These are phyloP conservation scores for Stenodera caucasica DNA, from an alignment of 2,888 invertebrate genomes.

Conservation along the genomic window DNA sequence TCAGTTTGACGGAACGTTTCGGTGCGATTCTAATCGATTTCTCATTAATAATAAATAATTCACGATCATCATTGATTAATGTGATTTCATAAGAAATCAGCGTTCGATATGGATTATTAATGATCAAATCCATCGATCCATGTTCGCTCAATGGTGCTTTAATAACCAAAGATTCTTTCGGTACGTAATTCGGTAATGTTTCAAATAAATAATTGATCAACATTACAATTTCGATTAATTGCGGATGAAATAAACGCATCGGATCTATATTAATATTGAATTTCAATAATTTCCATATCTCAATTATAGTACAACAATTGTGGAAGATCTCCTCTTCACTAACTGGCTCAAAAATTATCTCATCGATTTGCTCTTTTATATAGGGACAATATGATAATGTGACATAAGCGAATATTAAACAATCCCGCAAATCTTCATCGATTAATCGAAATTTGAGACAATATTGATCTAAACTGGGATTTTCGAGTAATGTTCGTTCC, in stretches of 20 bases:
- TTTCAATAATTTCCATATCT: conserved; percentile 60
- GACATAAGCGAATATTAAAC: conserved; percentile 60
- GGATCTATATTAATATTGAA: conserved; percentile 61
- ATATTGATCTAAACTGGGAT: conserved; percentile 45
- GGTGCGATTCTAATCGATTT: conserved; percentile 19
- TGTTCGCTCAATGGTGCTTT: conserved; percentile 57
- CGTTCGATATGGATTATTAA: conserved; percentile 48
- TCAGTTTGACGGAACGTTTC: conserved; percentile 31
- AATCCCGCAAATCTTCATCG: conserved; percentile 60
- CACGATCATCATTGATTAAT: conserved; percentile 17
- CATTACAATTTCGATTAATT: conserved; percentile 63
- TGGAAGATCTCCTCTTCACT: conserved; percentile 57
- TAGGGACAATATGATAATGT: conserved; percentile 65
- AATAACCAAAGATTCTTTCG: conserved; percentile 56
- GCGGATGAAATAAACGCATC: conserved; percentile 58
- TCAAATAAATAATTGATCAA: conserved; percentile 60
- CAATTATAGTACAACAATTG: conserved; percentile 56
- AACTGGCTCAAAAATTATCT: conserved; percentile 55
- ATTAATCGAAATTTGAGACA: conserved; percentile 50
- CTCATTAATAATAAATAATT: conserved; percentile 7
- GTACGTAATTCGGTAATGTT: conserved; percentile 59
- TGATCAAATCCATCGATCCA: conserved; percentile 52
- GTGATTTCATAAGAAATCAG: conserved; percentile 8
- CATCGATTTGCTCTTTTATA: conserved; percentile 54
- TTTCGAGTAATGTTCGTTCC: conserved; percentile 47